Base-by-base conservation (phyloP, 2,888 invertebrate species). In the Drosophila macrothrix region DNA sequence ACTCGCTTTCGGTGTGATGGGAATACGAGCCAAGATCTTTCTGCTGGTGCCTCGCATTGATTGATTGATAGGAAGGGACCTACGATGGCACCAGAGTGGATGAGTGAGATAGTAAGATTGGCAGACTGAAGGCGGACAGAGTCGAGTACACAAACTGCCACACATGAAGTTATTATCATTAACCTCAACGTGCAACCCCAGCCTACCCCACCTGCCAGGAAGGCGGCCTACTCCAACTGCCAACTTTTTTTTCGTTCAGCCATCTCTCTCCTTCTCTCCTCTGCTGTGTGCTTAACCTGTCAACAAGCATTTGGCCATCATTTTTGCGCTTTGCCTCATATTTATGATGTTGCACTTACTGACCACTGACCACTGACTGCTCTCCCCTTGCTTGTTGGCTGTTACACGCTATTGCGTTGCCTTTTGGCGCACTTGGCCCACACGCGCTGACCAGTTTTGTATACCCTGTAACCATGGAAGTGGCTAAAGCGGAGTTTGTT, bases 341-440 rank as follows among this genome's bases (percentile, higher is more conserved):
- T 77, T 77, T 68, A 77, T 78, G 78, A 75, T 78, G 79, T 67
- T 79, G 79, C 78, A 78, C 78, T 78, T 78, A 77, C 65, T 62
- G 77, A 63, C 58, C 73, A 19, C 52, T 28, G 22, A 2, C 58
- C 73, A 16, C 46, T 28, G 22, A 3, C 25, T 16, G 22, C 14
- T 58, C 16, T 31, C 43, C 14, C 41, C 49, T 56, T 52, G 41
- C 58, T 25, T 43, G 54, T 53, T 56, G 49, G 37, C 29, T 58
- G 62, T 71, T 71, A 76, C 73, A 76, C 70, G 76, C 82, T 78
- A 76, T 79, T 78, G 82, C 78, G 82, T 75, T 69, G 78, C 67
- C 75, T 62, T 75, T 72, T 80, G 73, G 55, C 69, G 70, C 62
- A 28, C 31, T 59, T n/a, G 31, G 9, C 65, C 28, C 35, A 39